These are phyloP conservation scores for Craterocephalus amniculus DNA, from an alignment of 2,797 vertebrate genomes.

Conservation along the genomic window DNA sequence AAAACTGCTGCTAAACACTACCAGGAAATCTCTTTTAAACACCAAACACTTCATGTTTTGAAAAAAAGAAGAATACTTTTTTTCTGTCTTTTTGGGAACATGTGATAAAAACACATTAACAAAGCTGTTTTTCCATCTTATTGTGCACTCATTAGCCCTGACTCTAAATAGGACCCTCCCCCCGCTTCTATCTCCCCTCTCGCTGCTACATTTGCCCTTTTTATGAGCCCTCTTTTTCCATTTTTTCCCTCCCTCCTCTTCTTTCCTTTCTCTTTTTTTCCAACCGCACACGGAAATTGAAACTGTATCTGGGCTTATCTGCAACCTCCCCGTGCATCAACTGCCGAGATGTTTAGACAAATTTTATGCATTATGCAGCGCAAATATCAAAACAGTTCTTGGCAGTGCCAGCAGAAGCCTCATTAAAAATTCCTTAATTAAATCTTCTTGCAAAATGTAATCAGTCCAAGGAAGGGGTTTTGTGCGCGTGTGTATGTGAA, in stretches of 20 bases:
- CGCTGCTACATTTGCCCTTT: conserved; percentile 84
- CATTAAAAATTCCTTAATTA: conserved; percentile 94
- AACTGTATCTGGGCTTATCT: conserved; percentile 91
- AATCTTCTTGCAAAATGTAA: conserved; percentile 92
- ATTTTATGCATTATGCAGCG: conserved; percentile 93
- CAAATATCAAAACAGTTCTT: conserved; percentile 93
- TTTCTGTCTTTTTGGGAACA: conserved; percentile 46
- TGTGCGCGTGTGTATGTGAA: conserved; percentile 47
- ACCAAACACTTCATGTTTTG: conserved; percentile 64
- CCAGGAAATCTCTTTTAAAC: conserved; percentile 78
- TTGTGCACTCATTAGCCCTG: conserved; percentile 79
- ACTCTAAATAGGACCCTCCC: conserved; percentile 74
- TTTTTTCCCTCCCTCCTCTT: conserved; percentile 72
- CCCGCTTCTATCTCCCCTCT: conserved; percentile 58
- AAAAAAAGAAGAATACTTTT: conserved; percentile 71
- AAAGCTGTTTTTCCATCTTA: conserved; percentile 79
- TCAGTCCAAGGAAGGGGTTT: conserved; percentile 90
- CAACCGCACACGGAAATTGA: conserved; percentile 89
- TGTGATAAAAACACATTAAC: conserved; percentile 65
- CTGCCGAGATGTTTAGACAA: conserved; percentile 92
- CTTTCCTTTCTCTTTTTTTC: conserved; percentile 70
- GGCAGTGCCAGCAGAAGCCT: conserved; percentile 91
- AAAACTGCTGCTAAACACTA: conserved; percentile 80
- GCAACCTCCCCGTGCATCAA: conserved; percentile 88
- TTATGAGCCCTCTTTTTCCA: conserved; percentile 84